These are phyloP conservation scores for Oriolus oriolus DNA, from an alignment of 2,113 vertebrate genomes.

Conservation along the genomic window DNA sequence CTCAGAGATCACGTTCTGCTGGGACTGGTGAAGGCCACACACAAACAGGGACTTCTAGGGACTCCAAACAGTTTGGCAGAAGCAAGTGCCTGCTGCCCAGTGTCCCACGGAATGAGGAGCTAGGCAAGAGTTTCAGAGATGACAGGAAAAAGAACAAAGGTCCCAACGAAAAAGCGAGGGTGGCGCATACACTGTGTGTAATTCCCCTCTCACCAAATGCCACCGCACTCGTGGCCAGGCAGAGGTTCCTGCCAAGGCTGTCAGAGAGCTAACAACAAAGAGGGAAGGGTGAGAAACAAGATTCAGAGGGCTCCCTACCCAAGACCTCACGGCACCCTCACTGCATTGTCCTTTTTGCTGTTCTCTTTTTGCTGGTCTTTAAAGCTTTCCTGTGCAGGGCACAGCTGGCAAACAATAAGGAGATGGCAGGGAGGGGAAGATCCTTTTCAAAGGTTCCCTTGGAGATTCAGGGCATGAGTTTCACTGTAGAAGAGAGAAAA, in stretches of 20 bases:
- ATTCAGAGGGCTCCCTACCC: not conserved
- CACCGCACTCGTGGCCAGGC: not conserved
- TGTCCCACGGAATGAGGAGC: not conserved
- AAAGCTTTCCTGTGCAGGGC: not conserved
- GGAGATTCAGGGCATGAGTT: constrained; percentile 40
- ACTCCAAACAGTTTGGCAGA: not conserved
- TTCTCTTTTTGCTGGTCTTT: not conserved
- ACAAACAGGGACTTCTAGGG: not conserved
- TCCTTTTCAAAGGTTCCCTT: constrained; percentile 50
- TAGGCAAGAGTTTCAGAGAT: not conserved
- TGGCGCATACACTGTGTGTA: not conserved
- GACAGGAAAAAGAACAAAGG: not conserved
- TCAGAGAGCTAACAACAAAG: not conserved
- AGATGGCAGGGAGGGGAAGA: not conserved
- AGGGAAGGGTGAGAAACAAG: not conserved
- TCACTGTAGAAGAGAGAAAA: constrained; percentile 51
- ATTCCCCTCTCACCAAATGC: not conserved
- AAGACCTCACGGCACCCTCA: not conserved
- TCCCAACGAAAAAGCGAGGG: not conserved
- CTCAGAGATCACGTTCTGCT: not conserved
- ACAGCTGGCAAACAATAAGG: constrained; percentile 31
- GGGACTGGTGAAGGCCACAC: not conserved
- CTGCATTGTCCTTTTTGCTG: not conserved
- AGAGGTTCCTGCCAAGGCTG: not conserved
- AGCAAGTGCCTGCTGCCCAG: not conserved